Evolutionary conservation across 2,888 invertebrate species (phyloP), one percentile per base, ranked within the genome.

Genomic region (Gisinianus flammeolus): DNA sequence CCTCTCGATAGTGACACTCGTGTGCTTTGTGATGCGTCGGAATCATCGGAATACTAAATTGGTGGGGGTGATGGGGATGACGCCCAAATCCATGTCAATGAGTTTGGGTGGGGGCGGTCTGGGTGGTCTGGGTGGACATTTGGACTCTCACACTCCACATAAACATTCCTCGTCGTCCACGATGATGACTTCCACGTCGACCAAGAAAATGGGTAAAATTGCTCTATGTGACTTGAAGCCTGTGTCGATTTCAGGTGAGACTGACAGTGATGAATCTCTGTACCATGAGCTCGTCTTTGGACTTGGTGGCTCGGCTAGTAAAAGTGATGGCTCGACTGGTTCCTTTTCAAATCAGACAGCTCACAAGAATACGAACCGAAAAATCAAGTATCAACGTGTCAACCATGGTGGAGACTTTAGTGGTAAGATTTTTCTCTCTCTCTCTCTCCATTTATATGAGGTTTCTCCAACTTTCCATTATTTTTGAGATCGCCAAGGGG

Each of bases 21-120:
- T 91, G 19, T 89, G 91, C 83, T 88, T 92, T 81, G 90, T 92
- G 89, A 90, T 91, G 76, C 88, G 91, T 44, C 87, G 91, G 30
- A 91, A 91, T n/a, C 88, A 91, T 62, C 90, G 91, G 85, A 91
- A 90, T 82, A 84, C 83, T 28, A 91, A 91, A 1, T 88, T 91
- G 2, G 87, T 91, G 44, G 82, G 83, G 69, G 82, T 84, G 69
- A 83, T 84, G 80, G 82, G 83, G 58, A 82, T 84, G 82, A 82
- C 84, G 35, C 84, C 84, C 68, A 84, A 84, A 77, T 83, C 82
- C 74, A 83, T 83, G 84, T 84, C 84, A 58, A 80, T 83, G 68
- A 81, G 82, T 31, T 79, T 78, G 22, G 80, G 81, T 58, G 81
- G 77, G 58, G 70, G 79, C 44, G 73, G 19, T 30, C 68, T 56